Base-by-base conservation (phyloP, 1,140 invertebrate genomes). In the Charaxes varanes region DNA sequence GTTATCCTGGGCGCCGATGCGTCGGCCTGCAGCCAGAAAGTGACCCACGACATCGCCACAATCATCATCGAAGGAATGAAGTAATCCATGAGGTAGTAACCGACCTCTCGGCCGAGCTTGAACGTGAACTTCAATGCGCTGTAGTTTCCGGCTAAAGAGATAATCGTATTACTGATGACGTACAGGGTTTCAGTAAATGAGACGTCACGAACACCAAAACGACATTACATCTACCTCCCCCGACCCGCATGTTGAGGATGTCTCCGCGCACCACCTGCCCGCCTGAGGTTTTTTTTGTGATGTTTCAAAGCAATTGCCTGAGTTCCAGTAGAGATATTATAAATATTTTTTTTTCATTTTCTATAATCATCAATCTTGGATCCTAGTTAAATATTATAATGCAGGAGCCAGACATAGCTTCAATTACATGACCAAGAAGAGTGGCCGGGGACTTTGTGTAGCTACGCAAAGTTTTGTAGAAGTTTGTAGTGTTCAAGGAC, bases 71-170 rank as follows among this genome's bases (percentile, higher is more conserved):
- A 95, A 0, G 94, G 94, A 41, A 96, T 88, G 53, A 94, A 96
- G 62, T 95, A 96, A 52, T 96, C 94, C 89, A 96, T 93, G 28
- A 96, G 84, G 56, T 96, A 95, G 66, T 94, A 94, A 24, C 94
- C 94, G 52, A 94, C 91, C 83, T 95, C 92, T 15, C 94, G 86
- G 0, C 89, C 88, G 6, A 95, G 67, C 59, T 92, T 90, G 45
- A 95, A 94, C 3, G 90, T 90, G 50, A 94, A 93, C 21, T 88
- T 90, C 14, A 94, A 84, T 0, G 90, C 89, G 60, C 93, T 94
- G 76, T 93, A 95, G 64, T 94, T 93, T 8, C 93, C 93, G 57
- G 88, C 92, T 94, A 78, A 31, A 89, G 90, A 37, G 37, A 44
- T 40, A 6, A 45, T 32, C 18, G 13, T n/a, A n/a, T n/a, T n/a